Evolutionary conservation across 1,140 invertebrate species (phyloP).

Genomic region (Eriosoma lanigerum): DNA sequence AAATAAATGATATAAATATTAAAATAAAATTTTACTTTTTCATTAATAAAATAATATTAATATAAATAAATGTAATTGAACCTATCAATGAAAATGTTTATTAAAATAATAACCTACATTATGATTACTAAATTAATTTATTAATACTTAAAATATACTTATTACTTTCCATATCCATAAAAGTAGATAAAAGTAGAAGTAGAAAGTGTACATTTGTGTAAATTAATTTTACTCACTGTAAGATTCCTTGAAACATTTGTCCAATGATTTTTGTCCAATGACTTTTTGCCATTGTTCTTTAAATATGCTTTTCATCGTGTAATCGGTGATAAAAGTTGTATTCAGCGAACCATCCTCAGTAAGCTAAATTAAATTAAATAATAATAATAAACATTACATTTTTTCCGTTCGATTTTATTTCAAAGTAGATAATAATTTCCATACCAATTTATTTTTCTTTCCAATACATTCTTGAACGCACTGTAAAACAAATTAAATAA

Average conservation of each 20-base stretch:
- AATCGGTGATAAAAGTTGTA: slow-evolving; percentile 26
- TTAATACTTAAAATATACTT: too few relatives aligned
- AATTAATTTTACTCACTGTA: slow-evolving; percentile 45
- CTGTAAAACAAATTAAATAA: slow-evolving; percentile 33
- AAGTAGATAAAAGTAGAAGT: too few relatives aligned
- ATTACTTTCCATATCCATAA: too few relatives aligned
- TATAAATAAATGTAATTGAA: too few relatives aligned
- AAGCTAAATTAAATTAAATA: slow-evolving; percentile 15
- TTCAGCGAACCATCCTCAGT: slow-evolving; percentile 51
- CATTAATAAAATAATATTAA: too few relatives aligned
- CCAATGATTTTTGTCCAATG: slow-evolving; percentile 44
- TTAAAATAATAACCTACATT: too few relatives aligned
- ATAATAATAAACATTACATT: too few relatives aligned
- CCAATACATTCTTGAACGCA: slow-evolving; percentile 43
- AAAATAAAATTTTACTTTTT: too few relatives aligned
- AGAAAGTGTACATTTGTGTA: too few relatives aligned
- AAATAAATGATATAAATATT: too few relatives aligned
- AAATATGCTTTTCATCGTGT: slow-evolving; percentile 29
- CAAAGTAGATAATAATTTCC: neutral
- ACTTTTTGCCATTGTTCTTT: slow-evolving; percentile 54
- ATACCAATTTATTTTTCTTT: slow-evolving; percentile 31
- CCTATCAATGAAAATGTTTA: too few relatives aligned
- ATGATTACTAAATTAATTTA: too few relatives aligned
- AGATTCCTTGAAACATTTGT: slow-evolving; percentile 50
- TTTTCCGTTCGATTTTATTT: neutral